Conservation (phyloP, 1,140 invertebrate genomes). For the Microplitis mediator region DNA sequence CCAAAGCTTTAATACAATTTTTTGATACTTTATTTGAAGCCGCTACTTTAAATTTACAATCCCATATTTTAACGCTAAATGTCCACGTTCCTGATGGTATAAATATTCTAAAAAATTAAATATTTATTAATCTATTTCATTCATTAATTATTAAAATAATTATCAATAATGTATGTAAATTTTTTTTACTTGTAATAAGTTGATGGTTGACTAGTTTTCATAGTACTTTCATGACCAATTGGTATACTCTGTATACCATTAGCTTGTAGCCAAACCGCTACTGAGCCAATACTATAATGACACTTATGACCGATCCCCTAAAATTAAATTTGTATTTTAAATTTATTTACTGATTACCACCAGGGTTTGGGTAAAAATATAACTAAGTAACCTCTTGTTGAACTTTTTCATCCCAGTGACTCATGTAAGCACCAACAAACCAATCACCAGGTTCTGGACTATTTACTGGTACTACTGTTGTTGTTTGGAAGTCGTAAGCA, state of each 20-base stretch:
- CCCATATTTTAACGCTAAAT: slow-evolving; percentile 59
- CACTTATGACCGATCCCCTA: slow-evolving; percentile 61
- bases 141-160: slow-evolving; percentile 4
- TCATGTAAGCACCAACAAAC: slow-evolving; percentile 66
- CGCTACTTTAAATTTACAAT: slow-evolving; percentile 56
- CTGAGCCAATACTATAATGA: slow-evolving; percentile 65
- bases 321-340: not conserved
- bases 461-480: slow-evolving; percentile 59
- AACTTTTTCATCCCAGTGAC: slow-evolving; percentile 64
- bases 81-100: slow-evolving; percentile 61
- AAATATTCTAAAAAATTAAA: slow-evolving; percentile 58
- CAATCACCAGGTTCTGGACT: slow-evolving; percentile 66
- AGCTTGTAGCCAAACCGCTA: slow-evolving; percentile 61
- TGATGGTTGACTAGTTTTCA: slow-evolving; percentile 52
- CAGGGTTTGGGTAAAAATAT: not conserved
- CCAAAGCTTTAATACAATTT: slow-evolving; percentile 56
- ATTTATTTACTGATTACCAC: not conserved
- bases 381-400: slow-evolving; percentile 60
- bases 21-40: slow-evolving; percentile 33
- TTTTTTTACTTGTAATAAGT: slow-evolving; percentile 60
- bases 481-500: slow-evolving; percentile 56
- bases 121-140: not conserved
- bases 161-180: not conserved
- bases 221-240: slow-evolving; percentile 47
- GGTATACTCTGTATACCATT: slow-evolving; percentile 56